Evolutionary conservation across 2,797 vertebrate species (phyloP).

Genomic region (Typhlichthys subterraneus): DNA sequence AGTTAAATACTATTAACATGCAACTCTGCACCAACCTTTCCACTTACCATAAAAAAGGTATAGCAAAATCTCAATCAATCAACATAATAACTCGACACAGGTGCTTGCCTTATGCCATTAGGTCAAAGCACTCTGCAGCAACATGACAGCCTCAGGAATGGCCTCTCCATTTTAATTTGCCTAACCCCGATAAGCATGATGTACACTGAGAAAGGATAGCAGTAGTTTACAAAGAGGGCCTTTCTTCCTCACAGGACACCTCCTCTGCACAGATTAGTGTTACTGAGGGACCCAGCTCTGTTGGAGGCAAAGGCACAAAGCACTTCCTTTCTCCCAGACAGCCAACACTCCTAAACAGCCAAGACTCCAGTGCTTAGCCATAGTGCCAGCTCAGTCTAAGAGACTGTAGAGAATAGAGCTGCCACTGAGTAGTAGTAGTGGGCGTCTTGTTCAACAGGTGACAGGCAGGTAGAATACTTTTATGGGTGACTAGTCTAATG

Average conservation of each 20-base stretch:
- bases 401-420: constrained; percentile 41
- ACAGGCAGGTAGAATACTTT: constrained; percentile 37
- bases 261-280: constrained; percentile 59
- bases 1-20: no score
- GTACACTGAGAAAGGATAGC: constrained; percentile 29
- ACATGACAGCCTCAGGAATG: constrained; percentile 4
- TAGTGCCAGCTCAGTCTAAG: constrained; percentile 29
- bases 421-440: not conserved
- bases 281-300: constrained; percentile 64
- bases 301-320: constrained; percentile 56
- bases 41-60: no score
- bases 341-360: constrained; percentile 35
- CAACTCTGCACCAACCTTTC: no score
- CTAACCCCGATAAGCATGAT: constrained; percentile 16
- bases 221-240: constrained; percentile 57
- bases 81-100: not conserved
- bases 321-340: constrained; percentile 57
- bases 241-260: constrained; percentile 60
- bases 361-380: constrained; percentile 25
- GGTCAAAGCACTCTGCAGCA: not conserved
- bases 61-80: no score
- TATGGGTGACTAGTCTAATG: constrained; percentile 15
- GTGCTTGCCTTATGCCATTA: not conserved
- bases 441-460: constrained; percentile 18
- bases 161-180: constrained; percentile 24